phyloP scores from a whole-genome alignment of 2,797 vertebrate species.

The Pempheris klunzingeri region DNA sequence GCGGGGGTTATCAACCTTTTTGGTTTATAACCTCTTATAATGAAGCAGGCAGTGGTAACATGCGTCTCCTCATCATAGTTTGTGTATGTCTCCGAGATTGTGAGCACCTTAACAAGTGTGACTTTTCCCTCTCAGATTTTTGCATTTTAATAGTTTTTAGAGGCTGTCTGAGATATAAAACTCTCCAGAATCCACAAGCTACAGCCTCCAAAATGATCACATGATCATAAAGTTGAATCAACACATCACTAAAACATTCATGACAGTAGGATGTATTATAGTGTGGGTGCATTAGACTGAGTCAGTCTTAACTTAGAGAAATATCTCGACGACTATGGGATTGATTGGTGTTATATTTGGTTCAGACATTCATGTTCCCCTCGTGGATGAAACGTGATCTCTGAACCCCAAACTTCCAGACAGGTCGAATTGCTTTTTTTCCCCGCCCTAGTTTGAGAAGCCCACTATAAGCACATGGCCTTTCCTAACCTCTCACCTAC shows the following conservation, averaged over 20 bases:
- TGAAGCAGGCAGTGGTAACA: conserved; percentile 16
- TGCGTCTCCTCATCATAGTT: background rate
- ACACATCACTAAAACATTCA: background rate
- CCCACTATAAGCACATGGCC: no score
- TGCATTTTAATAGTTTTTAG: background rate
- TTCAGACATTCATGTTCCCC: background rate
- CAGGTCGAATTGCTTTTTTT: no score
- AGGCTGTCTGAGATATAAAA: conserved; percentile 2
- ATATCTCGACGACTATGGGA: background rate
- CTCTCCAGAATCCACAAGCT: no score
- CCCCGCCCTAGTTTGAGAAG: no score
- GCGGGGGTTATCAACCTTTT: background rate
- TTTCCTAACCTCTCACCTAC: no score
- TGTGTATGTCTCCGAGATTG: conserved; percentile 21
- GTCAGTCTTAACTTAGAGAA: background rate
- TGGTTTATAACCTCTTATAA: conserved; percentile 19
- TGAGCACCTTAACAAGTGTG: conserved; percentile 10
- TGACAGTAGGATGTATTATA: background rate
- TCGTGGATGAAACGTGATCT: background rate
- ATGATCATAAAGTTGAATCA: background rate
- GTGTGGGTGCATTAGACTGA: background rate
- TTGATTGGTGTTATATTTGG: background rate
- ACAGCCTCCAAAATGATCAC: background rate
- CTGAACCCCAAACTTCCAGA: no score
- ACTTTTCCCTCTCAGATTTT: background rate